These are phyloP conservation scores for Periophthalmus magnuspinnatus DNA, from an alignment of 2,797 vertebrate species.

Conservation along the genomic window DNA sequence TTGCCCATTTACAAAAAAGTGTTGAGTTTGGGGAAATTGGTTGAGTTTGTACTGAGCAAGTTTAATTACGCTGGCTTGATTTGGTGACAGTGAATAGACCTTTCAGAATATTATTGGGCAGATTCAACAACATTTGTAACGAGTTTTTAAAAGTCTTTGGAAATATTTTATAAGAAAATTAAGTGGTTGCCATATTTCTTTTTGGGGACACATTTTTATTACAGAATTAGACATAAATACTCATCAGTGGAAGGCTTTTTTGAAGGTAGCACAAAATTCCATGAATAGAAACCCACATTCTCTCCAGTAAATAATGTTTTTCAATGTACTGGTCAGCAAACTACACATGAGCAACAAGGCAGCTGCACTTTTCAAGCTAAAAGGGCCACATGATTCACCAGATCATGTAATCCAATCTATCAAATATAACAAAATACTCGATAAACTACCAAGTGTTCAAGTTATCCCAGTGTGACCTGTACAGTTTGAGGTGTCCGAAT, in stretches of 20 bases:
- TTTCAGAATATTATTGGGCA: neutral
- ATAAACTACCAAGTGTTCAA: neutral
- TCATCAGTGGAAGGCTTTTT: too few species aligned
- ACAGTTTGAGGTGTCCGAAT: neutral
- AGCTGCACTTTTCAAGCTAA: neutral
- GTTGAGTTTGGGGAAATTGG: constrained; percentile 8
- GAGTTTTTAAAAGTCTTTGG: neutral
- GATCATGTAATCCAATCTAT: too few species aligned
- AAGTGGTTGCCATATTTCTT: neutral
- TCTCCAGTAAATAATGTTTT: too few species aligned
- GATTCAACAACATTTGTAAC: neutral
- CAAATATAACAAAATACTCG: too few species aligned
- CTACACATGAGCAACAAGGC: too few species aligned
- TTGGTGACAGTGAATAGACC: neutral
- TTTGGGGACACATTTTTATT: neutral
- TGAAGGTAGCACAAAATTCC: too few species aligned
- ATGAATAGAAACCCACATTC: too few species aligned
- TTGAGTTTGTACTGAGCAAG: neutral
- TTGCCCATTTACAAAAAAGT: constrained; percentile 3
- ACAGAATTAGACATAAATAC: too few species aligned
- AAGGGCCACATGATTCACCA: neutral
- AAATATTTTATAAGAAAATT: neutral
- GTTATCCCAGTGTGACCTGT: neutral
- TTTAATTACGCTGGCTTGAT: neutral
- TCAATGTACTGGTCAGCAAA: too few species aligned